Evolutionary conservation across 2,797 vertebrate species (phyloP).

Genomic region (Scomberomorus guttatus): DNA sequence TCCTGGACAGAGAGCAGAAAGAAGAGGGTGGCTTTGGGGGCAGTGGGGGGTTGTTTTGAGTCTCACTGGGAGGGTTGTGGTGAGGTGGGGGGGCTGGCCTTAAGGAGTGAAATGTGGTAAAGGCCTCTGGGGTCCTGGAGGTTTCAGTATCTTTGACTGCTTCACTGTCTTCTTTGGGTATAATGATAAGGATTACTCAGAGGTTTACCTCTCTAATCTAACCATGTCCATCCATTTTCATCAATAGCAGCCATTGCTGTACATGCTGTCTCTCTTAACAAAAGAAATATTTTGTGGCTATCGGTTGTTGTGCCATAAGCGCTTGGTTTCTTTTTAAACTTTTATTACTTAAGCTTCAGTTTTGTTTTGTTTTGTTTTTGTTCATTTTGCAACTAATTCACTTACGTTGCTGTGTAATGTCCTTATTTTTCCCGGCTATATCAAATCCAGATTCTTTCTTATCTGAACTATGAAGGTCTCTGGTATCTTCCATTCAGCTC

Average conservation of each 20-base stretch:
- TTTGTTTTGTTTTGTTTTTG: not conserved
- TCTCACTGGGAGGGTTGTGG: conserved; percentile 65
- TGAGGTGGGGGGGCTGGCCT: conserved; percentile 48
- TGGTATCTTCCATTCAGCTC: conserved; percentile 1
- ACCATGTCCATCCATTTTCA: conserved; percentile 61
- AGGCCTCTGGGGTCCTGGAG: conserved; percentile 57
- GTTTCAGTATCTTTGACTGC: conserved; percentile 63
- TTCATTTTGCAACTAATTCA: conserved; percentile 18
- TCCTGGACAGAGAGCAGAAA: conserved; percentile 76
- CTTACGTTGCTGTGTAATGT: conserved; percentile 10
- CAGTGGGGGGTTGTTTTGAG: conserved; percentile 40
- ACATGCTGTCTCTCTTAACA: conserved; percentile 16
- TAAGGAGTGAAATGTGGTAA: conserved; percentile 57
- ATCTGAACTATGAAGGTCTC: conserved; percentile 16
- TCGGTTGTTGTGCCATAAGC: not conserved
- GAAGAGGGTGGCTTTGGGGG: conserved; percentile 63
- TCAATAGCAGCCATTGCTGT: conserved; percentile 35
- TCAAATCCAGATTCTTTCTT: conserved; percentile 21
- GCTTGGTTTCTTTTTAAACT: conserved; percentile 10
- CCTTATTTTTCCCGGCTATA: conserved; percentile 1
- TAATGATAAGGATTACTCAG: conserved; percentile 66
- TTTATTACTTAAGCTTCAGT: not conserved
- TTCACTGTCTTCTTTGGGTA: conserved; percentile 53
- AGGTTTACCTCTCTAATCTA: conserved; percentile 58
- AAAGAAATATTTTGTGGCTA: conserved; percentile 1